Evolutionary conservation across 2,888 invertebrate species (phyloP), one percentile per base, ranked within the genome.

Genomic region (Diachrysia chrysitis): DNA sequence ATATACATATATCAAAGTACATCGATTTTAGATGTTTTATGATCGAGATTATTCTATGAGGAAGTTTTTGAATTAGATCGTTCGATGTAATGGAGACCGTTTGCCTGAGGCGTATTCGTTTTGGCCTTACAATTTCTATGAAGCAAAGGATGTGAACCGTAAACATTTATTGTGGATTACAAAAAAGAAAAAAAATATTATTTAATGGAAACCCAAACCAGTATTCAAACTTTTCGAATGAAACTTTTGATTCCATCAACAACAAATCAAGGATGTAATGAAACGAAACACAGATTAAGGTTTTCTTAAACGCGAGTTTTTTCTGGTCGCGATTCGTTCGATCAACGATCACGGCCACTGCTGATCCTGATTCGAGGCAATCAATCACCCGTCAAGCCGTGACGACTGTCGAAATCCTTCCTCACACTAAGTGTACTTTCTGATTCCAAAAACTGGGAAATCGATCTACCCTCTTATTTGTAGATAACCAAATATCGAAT

Each of bases 341-440:
- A 29, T 68, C 76, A 63, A 76, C 71, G 63, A 72, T 82, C 75
- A 82, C 58, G 60, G 19, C 53, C 58, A 48, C 70, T 65, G 69
- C 67, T 75, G 75, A 77, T 75, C 71, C 67, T 63, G 42, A 60
- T 64, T 67, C 57, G 57, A 17, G 42, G 69, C 59, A 61, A 81
- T 81, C 81, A 81, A 82, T 81, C 81, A 80, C 70, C 56, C 66
- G 71, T 69, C 78, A 73, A 67, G 66, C 60, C 57, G 53, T 66
- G 71, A 73, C 79, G 72, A 71, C 53, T 73, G 65, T 53, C 67
- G 74, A 75, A 65, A 71, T 58, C 69, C 73, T 66, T 77, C 61
- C 42, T 63, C 37, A 66, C 75, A 42, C 61, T 68, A 75, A 75
- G 69, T 75, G 75, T 74, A 78, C 79, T 79, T 75, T 75, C 76